A percentile compares a stretch with the other conserved stretches of the same genome.
These are phyloP conservation scores for Cygnus olor DNA, from an alignment of 2,797 vertebrate genomes.

Conservation along the genomic window DNA sequence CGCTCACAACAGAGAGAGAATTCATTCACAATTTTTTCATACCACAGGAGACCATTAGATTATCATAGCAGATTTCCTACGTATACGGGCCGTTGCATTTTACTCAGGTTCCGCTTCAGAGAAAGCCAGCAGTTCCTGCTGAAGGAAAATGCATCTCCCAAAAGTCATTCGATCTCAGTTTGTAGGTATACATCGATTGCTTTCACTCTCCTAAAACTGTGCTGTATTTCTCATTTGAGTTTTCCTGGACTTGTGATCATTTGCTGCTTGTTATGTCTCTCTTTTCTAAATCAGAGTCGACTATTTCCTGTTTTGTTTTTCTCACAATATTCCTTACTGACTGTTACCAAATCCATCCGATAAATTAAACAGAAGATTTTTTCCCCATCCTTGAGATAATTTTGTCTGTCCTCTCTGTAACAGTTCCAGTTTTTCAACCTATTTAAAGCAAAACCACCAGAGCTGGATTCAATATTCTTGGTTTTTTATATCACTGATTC, in stretches of 20 bases:
- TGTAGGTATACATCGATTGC: rapidly evolving
- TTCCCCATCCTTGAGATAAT: not conserved
- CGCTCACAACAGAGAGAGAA: rapidly evolving
- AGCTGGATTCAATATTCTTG: not conserved
- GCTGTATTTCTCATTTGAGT: not conserved
- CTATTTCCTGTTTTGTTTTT: not conserved
- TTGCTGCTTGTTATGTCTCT: too few relatives aligned
- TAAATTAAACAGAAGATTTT: not conserved
- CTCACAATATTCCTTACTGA: rapidly evolving
- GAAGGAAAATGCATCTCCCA: not conserved
- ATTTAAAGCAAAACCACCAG: not conserved
- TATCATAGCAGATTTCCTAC: rapidly evolving
- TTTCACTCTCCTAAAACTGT: not conserved
- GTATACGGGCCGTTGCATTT: rapidly evolving
- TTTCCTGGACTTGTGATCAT: not conserved
- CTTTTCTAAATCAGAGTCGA: not conserved
- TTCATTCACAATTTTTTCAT: rapidly evolving
- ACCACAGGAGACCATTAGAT: rapidly evolving
- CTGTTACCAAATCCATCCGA: not conserved
- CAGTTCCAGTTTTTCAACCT: not conserved
- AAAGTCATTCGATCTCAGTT: rapidly evolving
- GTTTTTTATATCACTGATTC: not conserved
- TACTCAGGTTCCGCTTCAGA: rapidly evolving
- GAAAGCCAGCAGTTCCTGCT: rapidly evolving
- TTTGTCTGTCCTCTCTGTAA: not conserved